Base-by-base conservation (phyloP, 2,797 vertebrate species). In the Carapus acus region DNA sequence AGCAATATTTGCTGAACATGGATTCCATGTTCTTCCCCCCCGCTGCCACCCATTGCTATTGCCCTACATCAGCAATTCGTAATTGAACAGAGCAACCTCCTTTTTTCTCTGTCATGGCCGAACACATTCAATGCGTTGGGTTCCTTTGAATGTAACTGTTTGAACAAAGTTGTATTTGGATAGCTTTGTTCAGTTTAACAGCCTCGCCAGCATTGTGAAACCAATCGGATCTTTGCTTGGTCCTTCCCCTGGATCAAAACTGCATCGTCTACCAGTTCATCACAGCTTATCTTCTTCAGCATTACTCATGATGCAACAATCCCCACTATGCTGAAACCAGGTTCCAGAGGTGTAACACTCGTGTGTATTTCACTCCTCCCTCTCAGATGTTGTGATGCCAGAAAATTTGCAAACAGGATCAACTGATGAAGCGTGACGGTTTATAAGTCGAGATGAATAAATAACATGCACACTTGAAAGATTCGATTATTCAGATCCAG, bases 311-410 rank as follows among this genome's bases (percentile, higher is more conserved):
- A 49, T 58, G 58, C 47, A 62, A 49, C 48, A 40, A 45, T 61
- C 19, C 21, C 13, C 6, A 8, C 34, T 22, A 3, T 20, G n/a
- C 41, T 4, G 36, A 39, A 38, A 44, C 53, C 41, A 42, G 24
- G 24, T 58, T 66, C 46, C 47, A 40, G 58, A 29, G 46, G 50
- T 21, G 34, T 41, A 42, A n/a, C n/a, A n/a, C n/a, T n/a, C 9
- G 24, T 27, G 5, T 27, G 51, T 27, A 16, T 33, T 56, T 45
- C 40, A 49, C 68, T 65, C 57, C 59, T 58, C 62, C 66, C 55
- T 40, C 38, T 38, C 36, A 3, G 23, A 53, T 27, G 49, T 22
- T 17, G 20, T 8, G 23, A 22, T 54, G 38, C 56, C 8, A 1
- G 59, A 61, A 52, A 7, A 3, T 42, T 36, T 29, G 51, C 54